A percentile compares a stretch with the other conserved stretches of the same genome.
Conservation (phyloP, 2,113 vertebrate species). For the Epinephelus cyanopodus region DNA sequence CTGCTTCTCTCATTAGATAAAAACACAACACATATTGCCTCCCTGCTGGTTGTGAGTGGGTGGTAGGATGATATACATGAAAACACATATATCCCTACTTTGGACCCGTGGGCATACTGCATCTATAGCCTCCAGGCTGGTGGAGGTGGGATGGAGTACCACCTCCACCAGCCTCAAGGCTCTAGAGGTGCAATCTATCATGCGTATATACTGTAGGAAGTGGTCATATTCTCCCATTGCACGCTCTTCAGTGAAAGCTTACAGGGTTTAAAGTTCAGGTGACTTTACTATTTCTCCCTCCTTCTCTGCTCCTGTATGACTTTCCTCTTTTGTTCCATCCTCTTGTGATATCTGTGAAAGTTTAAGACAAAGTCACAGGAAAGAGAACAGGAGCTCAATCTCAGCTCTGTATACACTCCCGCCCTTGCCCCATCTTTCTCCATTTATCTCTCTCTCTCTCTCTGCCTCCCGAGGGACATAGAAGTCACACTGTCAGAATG, state of each 20-base stretch:
- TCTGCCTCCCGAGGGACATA: conserved; percentile 22
- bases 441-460: conserved; percentile 41
- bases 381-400: conserved; percentile 36
- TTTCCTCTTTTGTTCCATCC: conserved; percentile 29
- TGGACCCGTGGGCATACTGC: conserved; percentile 27
- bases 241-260: not conserved
- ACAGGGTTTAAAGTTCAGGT: conserved; percentile 26
- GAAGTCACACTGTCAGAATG: conserved; percentile 48
- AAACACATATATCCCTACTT: conserved; percentile 28
- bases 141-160: conserved; percentile 18
- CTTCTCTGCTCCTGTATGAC: conserved; percentile 24
- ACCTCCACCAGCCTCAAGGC: conserved; percentile 15
- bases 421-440: conserved; percentile 34
- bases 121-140: conserved; percentile 24
- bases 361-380: conserved; percentile 65
- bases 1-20: conserved; percentile 39
- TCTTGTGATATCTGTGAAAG: conserved; percentile 39
- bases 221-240: not conserved
- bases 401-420: not conserved
- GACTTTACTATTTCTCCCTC: conserved; percentile 18
- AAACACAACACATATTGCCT: conserved; percentile 36
- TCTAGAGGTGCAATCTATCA: not conserved
- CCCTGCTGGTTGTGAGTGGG: conserved; percentile 39
- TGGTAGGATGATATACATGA: conserved; percentile 24
- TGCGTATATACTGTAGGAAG: not conserved